These are phyloP conservation scores for Cotesia congregata DNA, from an alignment of 2,888 invertebrate species.

Conservation along the genomic window DNA sequence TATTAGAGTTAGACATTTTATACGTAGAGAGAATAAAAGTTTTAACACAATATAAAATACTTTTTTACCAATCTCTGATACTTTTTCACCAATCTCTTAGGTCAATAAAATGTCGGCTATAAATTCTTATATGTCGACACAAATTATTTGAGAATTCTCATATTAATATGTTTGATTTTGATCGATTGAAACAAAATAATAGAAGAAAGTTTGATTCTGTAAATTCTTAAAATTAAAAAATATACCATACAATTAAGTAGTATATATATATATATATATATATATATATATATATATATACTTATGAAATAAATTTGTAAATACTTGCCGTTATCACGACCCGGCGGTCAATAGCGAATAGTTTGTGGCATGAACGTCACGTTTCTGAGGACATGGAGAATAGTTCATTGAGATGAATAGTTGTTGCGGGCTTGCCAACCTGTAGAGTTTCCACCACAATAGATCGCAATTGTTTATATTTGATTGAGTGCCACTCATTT, in stretches of 20 bases:
- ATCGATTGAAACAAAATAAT: too few relatives aligned
- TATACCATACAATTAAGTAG: background rate
- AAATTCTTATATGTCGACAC: too few relatives aligned
- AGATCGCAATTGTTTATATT: constrained; percentile 20
- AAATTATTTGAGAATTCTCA: too few relatives aligned
- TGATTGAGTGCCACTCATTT: constrained; percentile 10
- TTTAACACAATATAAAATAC: too few relatives aligned
- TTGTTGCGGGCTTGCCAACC: background rate
- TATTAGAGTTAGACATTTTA: too few relatives aligned
- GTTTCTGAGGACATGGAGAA: constrained; percentile 52
- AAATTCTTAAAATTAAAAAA: background rate
- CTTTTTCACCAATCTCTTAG: too few relatives aligned
- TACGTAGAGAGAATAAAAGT: too few relatives aligned
- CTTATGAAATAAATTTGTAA: background rate
- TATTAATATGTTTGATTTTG: too few relatives aligned
- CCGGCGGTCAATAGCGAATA: constrained; percentile 8
- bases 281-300: background rate
- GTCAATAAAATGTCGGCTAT: too few relatives aligned
- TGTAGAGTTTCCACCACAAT: constrained; percentile 27
- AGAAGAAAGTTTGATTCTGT: too few relatives aligned
- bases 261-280: too few relatives aligned
- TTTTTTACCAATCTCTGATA: too few relatives aligned
- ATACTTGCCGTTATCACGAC: background rate
- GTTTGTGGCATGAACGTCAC: constrained; percentile 64
- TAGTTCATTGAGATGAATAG: constrained; percentile 24